These are phyloP conservation scores for Alfaro cultratus DNA, from an alignment of 2,797 vertebrate species.

Conservation along the genomic window DNA sequence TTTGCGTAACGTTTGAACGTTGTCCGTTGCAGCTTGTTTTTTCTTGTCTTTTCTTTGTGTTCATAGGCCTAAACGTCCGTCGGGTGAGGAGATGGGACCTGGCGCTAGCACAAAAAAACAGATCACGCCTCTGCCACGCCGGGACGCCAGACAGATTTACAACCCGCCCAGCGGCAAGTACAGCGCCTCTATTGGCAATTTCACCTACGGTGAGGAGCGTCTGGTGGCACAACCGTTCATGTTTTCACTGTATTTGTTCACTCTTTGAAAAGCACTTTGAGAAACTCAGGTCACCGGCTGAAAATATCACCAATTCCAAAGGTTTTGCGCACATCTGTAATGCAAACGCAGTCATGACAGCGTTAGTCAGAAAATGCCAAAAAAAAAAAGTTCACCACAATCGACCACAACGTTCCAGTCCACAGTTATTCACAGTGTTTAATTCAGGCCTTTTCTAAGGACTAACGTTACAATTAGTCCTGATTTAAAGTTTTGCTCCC, in stretches of 20 bases:
- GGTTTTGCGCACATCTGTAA: too few species aligned
- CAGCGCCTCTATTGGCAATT: constrained; percentile 92
- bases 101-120: constrained; percentile 88
- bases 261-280: neutral
- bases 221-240: neutral
- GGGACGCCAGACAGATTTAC: constrained; percentile 96
- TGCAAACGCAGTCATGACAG: too few species aligned
- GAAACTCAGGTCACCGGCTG: neutral
- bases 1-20: neutral
- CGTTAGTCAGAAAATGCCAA: too few species aligned
- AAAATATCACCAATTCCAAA: neutral
- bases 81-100: constrained; percentile 86
- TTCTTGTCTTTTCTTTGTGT: neutral
- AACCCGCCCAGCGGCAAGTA: constrained; percentile 98
- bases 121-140: constrained; percentile 86
- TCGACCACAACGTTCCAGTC: too few species aligned
- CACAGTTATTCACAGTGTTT: neutral
- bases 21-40: neutral
- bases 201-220: constrained; percentile 87
- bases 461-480: neutral
- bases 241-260: neutral
- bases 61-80: constrained; percentile 83
- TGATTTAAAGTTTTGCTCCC: neutral
- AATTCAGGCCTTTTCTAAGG: neutral
- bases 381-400: too few species aligned